Conservation (phyloP, 1,140 invertebrate genomes). For the Melitaea cinxia region DNA sequence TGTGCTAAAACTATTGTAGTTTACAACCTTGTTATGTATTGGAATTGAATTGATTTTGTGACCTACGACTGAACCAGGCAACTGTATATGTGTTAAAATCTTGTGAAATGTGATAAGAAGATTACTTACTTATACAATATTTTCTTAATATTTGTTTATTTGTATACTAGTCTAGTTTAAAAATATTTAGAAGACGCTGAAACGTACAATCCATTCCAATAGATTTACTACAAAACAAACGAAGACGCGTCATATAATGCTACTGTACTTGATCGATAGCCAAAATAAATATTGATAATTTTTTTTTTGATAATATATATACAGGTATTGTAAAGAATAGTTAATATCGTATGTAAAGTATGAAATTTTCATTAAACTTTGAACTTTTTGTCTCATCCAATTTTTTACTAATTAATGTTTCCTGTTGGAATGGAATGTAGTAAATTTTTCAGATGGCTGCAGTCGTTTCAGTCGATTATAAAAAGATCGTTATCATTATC, state of each 20-base stretch:
- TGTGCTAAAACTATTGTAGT: no score
- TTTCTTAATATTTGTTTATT: conserved; percentile 2
- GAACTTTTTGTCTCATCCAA: not conserved
- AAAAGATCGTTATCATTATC: conserved; percentile 46
- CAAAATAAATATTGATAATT: no score
- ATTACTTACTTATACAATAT: conserved; percentile 1
- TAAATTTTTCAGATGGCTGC: conserved; percentile 5
- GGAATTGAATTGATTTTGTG: not conserved
- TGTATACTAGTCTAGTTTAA: conserved; percentile 1
- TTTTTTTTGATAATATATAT: no score
- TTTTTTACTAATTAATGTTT: not conserved
- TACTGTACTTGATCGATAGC: no score
- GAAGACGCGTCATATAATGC: not conserved
- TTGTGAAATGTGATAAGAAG: conserved; percentile 10
- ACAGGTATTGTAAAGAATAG: no score
- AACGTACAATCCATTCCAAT: conserved; percentile 2
- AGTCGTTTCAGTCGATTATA: conserved; percentile 26
- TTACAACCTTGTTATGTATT: no score
- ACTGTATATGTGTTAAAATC: not conserved
- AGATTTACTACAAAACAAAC: not conserved
- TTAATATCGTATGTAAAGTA: no score
- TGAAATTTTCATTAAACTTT: no score
- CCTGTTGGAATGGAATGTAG: not conserved
- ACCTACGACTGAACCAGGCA: not conserved
- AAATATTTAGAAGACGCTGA: conserved; percentile 10